A percentile compares a stretch with the other conserved stretches of the same genome.
These are phyloP conservation scores for Catagonus wagneri DNA, from an alignment of 2,113 vertebrate genomes.

Conservation along the genomic window DNA sequence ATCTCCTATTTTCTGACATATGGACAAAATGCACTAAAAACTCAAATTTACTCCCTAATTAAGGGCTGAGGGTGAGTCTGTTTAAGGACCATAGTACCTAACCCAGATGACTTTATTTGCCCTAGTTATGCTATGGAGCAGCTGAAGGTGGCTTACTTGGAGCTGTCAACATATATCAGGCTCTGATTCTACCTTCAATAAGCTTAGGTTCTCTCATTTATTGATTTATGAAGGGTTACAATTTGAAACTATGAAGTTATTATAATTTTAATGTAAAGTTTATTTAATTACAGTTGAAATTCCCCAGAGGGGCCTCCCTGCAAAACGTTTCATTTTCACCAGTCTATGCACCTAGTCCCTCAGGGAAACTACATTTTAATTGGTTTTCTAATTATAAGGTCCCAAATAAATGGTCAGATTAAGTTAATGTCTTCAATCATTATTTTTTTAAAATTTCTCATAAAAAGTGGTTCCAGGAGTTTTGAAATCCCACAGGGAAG, in stretches of 20 bases:
- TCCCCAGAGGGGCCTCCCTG: not conserved
- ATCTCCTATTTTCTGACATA: not conserved
- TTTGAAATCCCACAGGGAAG: not conserved
- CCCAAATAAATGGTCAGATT: not conserved
- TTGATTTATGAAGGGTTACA: not conserved
- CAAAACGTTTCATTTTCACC: not conserved
- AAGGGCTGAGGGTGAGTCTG: not conserved
- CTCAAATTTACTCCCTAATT: not conserved
- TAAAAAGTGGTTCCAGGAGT: constrained; percentile 7
- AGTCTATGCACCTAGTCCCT: not conserved
- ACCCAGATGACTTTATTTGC: not conserved
- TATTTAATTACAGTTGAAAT: constrained; percentile 37
- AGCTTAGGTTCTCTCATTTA: not conserved
- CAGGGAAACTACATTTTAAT: not conserved
- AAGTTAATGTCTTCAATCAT: not conserved
- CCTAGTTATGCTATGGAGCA: not conserved
- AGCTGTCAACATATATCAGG: not conserved
- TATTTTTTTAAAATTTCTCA: not conserved
- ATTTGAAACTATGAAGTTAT: constrained; percentile 31
- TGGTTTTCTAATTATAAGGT: not conserved
- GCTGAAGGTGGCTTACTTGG: not conserved
- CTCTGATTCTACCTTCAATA: not conserved
- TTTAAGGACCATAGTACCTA: not conserved
- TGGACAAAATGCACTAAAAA: not conserved
- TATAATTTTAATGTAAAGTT: constrained; percentile 23